Evolutionary conservation across 2,888 invertebrate genomes (phyloP), one percentile per base, ranked within the genome.

Genomic region (Cantharis rufa): DNA sequence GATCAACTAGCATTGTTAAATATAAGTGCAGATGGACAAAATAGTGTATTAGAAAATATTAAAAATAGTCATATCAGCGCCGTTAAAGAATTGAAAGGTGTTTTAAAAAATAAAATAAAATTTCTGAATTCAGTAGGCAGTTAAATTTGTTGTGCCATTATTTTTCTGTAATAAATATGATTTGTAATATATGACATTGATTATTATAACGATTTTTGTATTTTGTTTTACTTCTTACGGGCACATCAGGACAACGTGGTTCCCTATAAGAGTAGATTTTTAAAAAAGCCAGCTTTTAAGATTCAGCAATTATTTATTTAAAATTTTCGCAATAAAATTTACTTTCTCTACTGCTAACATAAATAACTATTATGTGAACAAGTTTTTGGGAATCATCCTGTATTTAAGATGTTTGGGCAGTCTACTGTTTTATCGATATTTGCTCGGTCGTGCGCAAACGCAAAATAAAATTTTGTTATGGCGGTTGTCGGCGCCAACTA

Each of bases 61-160:
- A 87, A 86, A 71, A 86, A 86, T 69, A 92, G 92, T 77, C 89
- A 90, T 70, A 86, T 87, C 7, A 89, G 89, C 7, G 89, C 91
- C 82, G 83, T 91, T 15, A 88, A 86, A 62, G 91, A 92, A 80
- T 86, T 92, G 10, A 89, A 88, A 80, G 88, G 89, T 81, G 88
- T 91, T 80, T 85, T 92, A 75, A 90, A 89, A 82, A 89, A 88
- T 81, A 92, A 92, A 88, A 27, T 74, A 15, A 79, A 77, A 72
- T 69, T 73, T 21, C 74, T 79, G 13, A 73, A 62, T 48, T 5
- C 72, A 61, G 71, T 71, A 64, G 72, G 72, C 48, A 61, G 77
- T 77, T 75, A 72, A 68, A 70, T 18, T 48, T 64, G 69, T 71
- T 71, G 77, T 77, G 77, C 77, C 77, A 77, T 77, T 66, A 63